phyloP scores from a whole-genome alignment of 2,888 invertebrate genomes.

The Lucinisca nassula region DNA sequence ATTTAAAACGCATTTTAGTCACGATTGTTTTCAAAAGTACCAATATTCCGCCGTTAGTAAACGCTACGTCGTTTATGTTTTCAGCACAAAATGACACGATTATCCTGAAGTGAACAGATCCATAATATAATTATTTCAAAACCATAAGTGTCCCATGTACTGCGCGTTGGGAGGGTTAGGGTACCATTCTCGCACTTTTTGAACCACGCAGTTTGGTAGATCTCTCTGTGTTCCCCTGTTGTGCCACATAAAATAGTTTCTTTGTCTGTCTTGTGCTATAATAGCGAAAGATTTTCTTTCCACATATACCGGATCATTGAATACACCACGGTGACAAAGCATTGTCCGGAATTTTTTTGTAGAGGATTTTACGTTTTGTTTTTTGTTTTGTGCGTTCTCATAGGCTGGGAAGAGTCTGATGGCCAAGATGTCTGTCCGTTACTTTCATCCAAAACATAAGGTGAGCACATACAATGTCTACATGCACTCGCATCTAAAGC shows the following conservation, averaged over 20 bases:
- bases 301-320: background rate
- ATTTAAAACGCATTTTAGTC: no score
- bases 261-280: background rate
- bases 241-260: background rate
- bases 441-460: background rate
- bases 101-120: no score
- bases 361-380: no score
- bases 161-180: background rate
- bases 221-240: background rate
- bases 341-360: background rate
- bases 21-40: no score
- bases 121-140: no score
- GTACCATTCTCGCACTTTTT: background rate
- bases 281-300: background rate
- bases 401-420: background rate
- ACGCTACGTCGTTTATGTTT: no score
- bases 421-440: background rate
- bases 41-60: no score
- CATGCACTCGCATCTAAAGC: background rate
- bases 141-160: background rate
- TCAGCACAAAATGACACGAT: no score
- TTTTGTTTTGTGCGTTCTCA: background rate
- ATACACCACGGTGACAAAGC: background rate
- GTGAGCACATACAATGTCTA: background rate
- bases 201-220: background rate